Percentiles rank a stretch among this genome's conserved stretches.
phyloP scores from a whole-genome alignment of 2,888 invertebrate genomes.

The Colostygia pectinataria region DNA sequence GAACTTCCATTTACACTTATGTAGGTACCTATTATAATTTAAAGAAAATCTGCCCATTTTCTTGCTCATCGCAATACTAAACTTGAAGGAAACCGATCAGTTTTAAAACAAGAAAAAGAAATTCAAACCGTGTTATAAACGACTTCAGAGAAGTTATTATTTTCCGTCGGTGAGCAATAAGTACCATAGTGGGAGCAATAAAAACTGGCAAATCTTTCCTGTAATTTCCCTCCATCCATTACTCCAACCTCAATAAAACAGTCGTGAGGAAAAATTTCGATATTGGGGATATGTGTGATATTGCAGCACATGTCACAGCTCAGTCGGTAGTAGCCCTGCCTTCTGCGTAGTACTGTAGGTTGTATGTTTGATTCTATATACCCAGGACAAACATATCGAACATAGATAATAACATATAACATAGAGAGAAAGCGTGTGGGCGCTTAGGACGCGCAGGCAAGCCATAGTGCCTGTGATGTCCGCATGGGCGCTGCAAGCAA shows the following conservation, averaged over 20 bases:
- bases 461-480: too few species aligned
- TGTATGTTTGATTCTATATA: too few species aligned
- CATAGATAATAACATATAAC: too few species aligned
- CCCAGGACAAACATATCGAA: too few species aligned
- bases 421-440: too few species aligned
- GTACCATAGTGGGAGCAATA: constrained; percentile 46
- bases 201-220: constrained; percentile 48
- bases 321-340: too few species aligned
- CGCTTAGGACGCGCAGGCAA: too few species aligned
- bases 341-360: too few species aligned
- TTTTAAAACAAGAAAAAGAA: constrained; percentile 15
- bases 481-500: too few species aligned
- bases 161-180: constrained; percentile 39
- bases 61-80: neutral
- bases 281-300: too few species aligned
- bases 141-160: constrained; percentile 32
- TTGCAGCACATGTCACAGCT: too few species aligned
- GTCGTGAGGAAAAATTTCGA: constrained; percentile 41
- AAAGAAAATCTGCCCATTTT: constrained; percentile 6
- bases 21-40: neutral
- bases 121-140: constrained; percentile 19
- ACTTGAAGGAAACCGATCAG: constrained; percentile 7
- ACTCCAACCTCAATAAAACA: constrained; percentile 45
- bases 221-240: constrained; percentile 44
- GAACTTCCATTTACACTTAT: too few species aligned